Percentiles rank a stretch among this genome's conserved stretches.
Evolutionary conservation across 1,140 invertebrate genomes (phyloP).

Genomic region (Nasonia giraulti): DNA sequence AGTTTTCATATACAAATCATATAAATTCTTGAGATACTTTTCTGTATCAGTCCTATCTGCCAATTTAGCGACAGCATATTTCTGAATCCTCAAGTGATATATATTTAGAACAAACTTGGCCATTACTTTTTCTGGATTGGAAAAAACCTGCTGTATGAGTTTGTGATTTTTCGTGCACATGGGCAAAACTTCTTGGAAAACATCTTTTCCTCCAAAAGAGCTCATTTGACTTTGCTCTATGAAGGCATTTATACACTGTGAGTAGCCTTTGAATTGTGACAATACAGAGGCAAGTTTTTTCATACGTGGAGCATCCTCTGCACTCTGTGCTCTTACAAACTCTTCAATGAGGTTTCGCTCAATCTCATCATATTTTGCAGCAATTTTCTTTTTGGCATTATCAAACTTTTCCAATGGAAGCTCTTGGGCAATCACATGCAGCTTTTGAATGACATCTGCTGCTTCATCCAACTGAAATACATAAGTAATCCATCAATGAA

Average conservation of each 20-base stretch:
- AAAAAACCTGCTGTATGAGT: conserved; percentile 94
- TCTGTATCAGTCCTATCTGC: conserved; percentile 88
- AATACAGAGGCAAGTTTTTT: conserved; percentile 93
- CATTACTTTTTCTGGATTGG: conserved; percentile 98
- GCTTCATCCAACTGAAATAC: conserved; percentile 88
- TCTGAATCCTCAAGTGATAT: conserved; percentile 94
- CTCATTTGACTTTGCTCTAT: conserved; percentile 96
- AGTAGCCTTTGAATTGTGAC: conserved; percentile 97
- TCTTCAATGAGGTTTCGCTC: conserved; percentile 95
- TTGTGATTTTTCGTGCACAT: conserved; percentile 92
- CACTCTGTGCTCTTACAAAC: conserved; percentile 91
- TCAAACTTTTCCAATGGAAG: conserved; percentile 91
- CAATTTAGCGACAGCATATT: conserved; percentile 87
- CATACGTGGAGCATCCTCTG: conserved; percentile 91
- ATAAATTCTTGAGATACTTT: conserved; percentile 90
- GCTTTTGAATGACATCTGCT: conserved; percentile 98
- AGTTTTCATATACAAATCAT: conserved; percentile 91
- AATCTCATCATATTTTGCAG: conserved; percentile 96
- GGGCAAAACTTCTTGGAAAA: conserved; percentile 93
- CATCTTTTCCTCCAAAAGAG: conserved; percentile 86
- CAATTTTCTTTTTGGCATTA: conserved; percentile 91
- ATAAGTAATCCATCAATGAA: not conserved
- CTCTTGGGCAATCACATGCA: conserved; percentile 97
- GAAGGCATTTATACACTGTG: conserved; percentile 96
- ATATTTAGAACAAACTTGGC: conserved; percentile 98